phyloP scores from a whole-genome alignment of 2,113 vertebrate genomes.

The Alligator mississippiensis region DNA sequence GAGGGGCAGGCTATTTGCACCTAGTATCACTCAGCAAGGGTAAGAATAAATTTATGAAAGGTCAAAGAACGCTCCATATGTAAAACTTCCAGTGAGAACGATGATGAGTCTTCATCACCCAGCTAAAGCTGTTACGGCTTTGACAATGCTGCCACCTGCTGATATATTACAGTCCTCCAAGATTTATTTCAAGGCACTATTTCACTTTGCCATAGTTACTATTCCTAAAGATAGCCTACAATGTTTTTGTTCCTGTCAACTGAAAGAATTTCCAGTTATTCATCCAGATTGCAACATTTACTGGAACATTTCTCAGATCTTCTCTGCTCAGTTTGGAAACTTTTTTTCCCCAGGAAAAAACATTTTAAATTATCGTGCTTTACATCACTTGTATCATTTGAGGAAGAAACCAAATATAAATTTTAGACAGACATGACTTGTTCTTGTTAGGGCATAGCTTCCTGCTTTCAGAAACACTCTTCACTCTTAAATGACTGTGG shows the following conservation, averaged over 20 bases:
- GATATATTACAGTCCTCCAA: not conserved
- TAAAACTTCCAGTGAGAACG: constrained; percentile 27
- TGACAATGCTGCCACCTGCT: constrained; percentile 88
- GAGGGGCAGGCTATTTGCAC: constrained; percentile 73
- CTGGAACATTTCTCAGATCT: not conserved
- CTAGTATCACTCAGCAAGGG: constrained; percentile 79
- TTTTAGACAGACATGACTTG: too few relatives aligned
- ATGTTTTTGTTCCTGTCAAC: not conserved
- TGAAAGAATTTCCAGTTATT: not conserved
- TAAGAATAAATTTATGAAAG: constrained; percentile 80
- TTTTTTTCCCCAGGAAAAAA: not conserved
- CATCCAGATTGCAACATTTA: fast-evolving
- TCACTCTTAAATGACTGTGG: fast-evolving
- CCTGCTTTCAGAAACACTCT: not conserved
- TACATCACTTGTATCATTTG: fast-evolving
- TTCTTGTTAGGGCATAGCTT: not conserved
- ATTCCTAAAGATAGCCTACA: fast-evolving
- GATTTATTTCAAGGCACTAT: fast-evolving
- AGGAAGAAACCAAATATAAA: not conserved
- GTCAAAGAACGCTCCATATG: constrained; percentile 79
- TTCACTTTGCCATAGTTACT: fast-evolving
- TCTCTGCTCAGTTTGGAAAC: not conserved
- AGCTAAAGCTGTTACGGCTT: constrained; percentile 36
- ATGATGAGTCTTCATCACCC: not conserved
- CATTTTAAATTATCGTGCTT: fast-evolving